phyloP scores from a whole-genome alignment of 2,888 invertebrate species.

The Hedychridium roseum region DNA sequence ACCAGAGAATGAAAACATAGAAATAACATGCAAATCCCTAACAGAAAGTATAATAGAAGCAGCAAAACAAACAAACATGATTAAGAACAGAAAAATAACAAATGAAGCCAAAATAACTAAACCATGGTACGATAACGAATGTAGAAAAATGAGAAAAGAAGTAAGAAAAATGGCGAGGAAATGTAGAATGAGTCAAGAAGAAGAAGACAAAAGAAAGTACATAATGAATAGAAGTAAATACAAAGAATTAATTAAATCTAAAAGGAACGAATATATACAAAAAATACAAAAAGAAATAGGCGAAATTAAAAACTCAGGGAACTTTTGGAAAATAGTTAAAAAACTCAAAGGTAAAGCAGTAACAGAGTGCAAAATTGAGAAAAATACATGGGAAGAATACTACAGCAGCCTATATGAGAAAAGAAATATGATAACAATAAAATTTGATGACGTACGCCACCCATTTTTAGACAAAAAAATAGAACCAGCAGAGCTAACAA shows the following conservation, averaged over 20 bases:
- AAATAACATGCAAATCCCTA: background rate
- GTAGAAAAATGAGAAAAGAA: background rate
- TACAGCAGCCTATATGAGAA: background rate
- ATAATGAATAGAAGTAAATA: background rate
- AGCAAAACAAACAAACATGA: background rate
- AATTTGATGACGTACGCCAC: background rate
- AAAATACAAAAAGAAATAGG: background rate
- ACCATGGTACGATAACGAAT: background rate
- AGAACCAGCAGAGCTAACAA: background rate
- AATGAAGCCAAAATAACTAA: background rate
- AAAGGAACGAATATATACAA: background rate
- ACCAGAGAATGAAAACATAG: background rate
- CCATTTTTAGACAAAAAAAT: slow-evolving; percentile 5
- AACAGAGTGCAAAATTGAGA: background rate
- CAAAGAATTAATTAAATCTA: background rate
- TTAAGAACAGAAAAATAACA: background rate
- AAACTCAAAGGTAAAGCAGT: slow-evolving; percentile 7
- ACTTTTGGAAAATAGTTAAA: slow-evolving; percentile 2
- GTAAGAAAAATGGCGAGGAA: background rate
- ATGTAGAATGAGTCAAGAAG: background rate
- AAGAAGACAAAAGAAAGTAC: background rate
- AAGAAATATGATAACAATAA: background rate
- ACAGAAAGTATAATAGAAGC: background rate
- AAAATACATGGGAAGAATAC: background rate
- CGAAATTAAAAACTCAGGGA: background rate